Conservation (phyloP, 2,113 vertebrate species). For the Anseranas semipalmata region DNA sequence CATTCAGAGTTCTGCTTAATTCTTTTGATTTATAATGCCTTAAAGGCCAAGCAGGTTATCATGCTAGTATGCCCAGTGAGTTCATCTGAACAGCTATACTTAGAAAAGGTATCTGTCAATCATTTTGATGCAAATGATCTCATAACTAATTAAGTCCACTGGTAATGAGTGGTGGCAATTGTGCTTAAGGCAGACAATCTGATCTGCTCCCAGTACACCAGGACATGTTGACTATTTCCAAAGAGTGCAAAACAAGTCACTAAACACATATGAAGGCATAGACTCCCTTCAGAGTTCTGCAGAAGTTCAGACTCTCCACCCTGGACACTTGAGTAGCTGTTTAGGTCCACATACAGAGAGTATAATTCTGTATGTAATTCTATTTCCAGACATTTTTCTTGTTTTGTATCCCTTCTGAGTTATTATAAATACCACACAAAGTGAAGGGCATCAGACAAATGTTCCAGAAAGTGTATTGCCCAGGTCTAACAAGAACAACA, state of each 20-base stretch:
- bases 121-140: background rate
- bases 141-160: background rate
- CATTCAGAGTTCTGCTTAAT: background rate
- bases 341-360: background rate
- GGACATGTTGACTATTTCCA: background rate
- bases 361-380: background rate
- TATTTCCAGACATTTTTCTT: background rate
- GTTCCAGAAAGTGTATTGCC: background rate
- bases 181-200: background rate
- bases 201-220: background rate
- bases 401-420: background rate
- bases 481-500: background rate
- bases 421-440: background rate
- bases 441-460: background rate
- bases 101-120: background rate
- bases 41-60: background rate
- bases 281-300: background rate
- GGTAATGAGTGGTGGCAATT: background rate
- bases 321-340: background rate
- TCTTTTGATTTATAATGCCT: background rate
- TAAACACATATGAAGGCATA: background rate
- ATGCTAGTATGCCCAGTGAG: background rate
- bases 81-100: background rate
- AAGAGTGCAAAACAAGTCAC: background rate
- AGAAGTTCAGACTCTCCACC: background rate